These are phyloP conservation scores for Protosalanx chinensis DNA, from an alignment of 2,797 vertebrate genomes.

Conservation along the genomic window DNA sequence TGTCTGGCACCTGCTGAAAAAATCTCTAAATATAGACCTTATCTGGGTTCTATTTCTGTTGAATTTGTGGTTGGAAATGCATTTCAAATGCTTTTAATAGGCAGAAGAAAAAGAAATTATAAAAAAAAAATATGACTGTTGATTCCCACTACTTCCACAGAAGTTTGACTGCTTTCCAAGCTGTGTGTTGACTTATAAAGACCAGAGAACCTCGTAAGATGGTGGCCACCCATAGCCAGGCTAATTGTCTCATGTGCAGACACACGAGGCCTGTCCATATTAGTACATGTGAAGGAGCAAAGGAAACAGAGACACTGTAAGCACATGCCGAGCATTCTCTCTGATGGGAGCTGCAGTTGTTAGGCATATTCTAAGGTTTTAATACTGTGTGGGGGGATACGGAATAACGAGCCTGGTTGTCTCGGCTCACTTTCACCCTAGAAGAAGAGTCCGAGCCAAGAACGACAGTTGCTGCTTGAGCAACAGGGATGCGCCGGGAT, in stretches of 20 bases:
- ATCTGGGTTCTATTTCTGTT: slow-evolving; percentile 27
- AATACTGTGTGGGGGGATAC: slow-evolving; percentile 63
- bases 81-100: background rate
- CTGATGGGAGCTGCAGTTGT: slow-evolving; percentile 86
- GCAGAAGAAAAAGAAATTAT: background rate
- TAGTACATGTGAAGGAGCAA: slow-evolving; percentile 77
- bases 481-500: slow-evolving; percentile 77
- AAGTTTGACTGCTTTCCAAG: background rate
- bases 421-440: slow-evolving; percentile 77
- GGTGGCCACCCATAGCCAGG: background rate
- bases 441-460: slow-evolving; percentile 78
- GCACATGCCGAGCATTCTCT: slow-evolving; percentile 84
- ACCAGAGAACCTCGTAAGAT: background rate
- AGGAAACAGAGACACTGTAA: slow-evolving; percentile 77
- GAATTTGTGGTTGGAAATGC: slow-evolving; percentile 12
- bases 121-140: background rate
- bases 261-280: slow-evolving; percentile 66
- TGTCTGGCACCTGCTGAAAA: slow-evolving; percentile 43
- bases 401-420: slow-evolving; percentile 48
- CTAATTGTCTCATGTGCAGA: slow-evolving; percentile 48
- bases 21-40: slow-evolving; percentile 33
- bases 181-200: background rate
- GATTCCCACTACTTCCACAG: background rate
- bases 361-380: slow-evolving; percentile 85
- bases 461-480: slow-evolving; percentile 86